Conservation (phyloP, 2,113 vertebrate genomes). For the Suricata suricatta region DNA sequence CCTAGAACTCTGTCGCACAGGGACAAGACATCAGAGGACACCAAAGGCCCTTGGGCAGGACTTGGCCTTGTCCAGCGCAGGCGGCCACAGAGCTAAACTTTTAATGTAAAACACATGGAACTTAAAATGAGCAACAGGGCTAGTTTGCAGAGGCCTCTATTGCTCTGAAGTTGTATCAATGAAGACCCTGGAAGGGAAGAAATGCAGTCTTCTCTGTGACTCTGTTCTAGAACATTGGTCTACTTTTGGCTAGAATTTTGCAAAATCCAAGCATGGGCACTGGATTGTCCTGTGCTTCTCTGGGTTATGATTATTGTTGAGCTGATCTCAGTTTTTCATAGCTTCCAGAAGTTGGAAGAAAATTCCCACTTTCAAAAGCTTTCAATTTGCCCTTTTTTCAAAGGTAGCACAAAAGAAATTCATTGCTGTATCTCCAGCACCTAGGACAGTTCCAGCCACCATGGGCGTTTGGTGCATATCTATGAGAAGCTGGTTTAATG, state of each 20-base stretch:
- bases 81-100: neutral
- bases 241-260: neutral
- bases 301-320: neutral
- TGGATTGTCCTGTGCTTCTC: neutral
- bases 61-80: neutral
- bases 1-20: neutral
- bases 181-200: neutral
- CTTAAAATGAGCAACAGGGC: neutral
- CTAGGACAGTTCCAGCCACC: neutral
- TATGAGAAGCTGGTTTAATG: neutral
- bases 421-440: neutral
- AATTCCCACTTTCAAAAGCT: neutral
- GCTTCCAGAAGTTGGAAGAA: neutral
- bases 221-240: neutral
- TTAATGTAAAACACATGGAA: neutral
- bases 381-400: neutral
- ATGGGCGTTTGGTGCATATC: neutral
- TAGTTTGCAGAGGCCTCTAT: neutral
- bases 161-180: neutral
- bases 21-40: neutral
- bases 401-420: neutral
- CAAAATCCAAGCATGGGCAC: neutral
- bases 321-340: neutral
- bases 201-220: neutral
- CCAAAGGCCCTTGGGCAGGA: neutral